These are phyloP conservation scores for Pseudobourletiella spinata DNA, from an alignment of 1,140 invertebrate genomes.

Conservation along the genomic window DNA sequence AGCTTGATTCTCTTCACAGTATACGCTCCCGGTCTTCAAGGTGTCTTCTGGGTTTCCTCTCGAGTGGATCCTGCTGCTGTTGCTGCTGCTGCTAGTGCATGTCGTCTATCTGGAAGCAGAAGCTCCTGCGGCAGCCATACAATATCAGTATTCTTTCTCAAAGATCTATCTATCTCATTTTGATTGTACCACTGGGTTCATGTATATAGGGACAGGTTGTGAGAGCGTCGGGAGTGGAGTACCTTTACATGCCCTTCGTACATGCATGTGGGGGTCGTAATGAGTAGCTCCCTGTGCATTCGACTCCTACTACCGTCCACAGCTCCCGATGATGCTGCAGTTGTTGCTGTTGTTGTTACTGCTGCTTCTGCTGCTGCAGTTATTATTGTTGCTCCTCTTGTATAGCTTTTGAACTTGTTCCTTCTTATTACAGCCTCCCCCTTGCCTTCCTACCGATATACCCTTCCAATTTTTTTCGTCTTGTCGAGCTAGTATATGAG, in stretches of 20 bases:
- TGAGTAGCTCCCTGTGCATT: not conserved
- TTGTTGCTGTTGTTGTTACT: too few species aligned
- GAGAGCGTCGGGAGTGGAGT: too few species aligned
- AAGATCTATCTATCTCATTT: not conserved
- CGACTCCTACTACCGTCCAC: too few species aligned
- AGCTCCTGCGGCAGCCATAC: not conserved
- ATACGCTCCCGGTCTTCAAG: constrained; percentile 4
- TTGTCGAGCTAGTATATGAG: too few species aligned
- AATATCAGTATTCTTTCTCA: not conserved
- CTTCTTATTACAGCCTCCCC: not conserved
- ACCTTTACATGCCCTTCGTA: too few species aligned
- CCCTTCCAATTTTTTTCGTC: not conserved
- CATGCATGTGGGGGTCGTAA: too few species aligned
- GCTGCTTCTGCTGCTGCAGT: not conserved
- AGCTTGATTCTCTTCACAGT: constrained; percentile 7
- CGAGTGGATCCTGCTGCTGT: not conserved
- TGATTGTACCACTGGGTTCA: not conserved
- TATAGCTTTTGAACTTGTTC: too few species aligned
- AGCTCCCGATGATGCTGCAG: too few species aligned
- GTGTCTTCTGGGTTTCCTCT: not conserved
- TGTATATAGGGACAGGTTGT: not conserved
- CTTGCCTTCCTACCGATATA: not conserved
- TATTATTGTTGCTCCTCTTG: not conserved
- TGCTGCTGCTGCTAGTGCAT: too few species aligned
- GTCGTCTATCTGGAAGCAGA: not conserved